Evolutionary conservation across 2,113 vertebrate genomes (phyloP).

Genomic region (Pangasianodon hypophthalmus): DNA sequence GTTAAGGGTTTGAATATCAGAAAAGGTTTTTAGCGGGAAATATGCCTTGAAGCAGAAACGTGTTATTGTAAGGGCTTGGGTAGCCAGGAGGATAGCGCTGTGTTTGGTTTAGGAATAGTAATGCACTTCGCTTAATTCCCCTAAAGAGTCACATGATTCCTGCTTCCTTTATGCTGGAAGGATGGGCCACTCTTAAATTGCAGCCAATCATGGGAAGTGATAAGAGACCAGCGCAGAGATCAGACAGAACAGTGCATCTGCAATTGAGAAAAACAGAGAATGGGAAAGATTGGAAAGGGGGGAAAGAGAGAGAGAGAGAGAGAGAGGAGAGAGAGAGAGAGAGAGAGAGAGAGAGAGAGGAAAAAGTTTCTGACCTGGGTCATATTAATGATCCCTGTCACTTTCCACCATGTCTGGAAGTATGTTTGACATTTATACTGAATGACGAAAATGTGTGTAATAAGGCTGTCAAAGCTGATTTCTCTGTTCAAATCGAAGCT

Average conservation of each 20-base stretch:
- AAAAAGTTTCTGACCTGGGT: background rate
- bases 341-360: background rate
- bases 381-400: conserved; percentile 1
- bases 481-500: background rate
- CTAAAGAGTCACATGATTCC: conserved; percentile 42
- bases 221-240: background rate
- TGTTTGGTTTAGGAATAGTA: conserved; percentile 43
- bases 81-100: conserved; percentile 4
- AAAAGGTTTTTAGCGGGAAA: conserved; percentile 31
- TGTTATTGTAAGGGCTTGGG: conserved; percentile 46
- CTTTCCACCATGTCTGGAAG: background rate
- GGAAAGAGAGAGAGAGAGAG: too few relatives aligned
- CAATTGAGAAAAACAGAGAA: background rate
- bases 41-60: conserved; percentile 24
- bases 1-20: conserved; percentile 40
- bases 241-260: background rate
- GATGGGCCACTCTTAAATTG: conserved; percentile 31
- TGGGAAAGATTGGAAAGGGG: background rate
- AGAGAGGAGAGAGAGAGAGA: background rate
- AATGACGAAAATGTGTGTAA: background rate
- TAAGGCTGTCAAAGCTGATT: background rate
- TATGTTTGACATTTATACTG: conserved; percentile 8
- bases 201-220: background rate
- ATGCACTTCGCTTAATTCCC: conserved; percentile 35
- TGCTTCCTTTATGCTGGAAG: conserved; percentile 23